Evolutionary conservation across 2,888 invertebrate genomes (phyloP), one percentile per base, ranked within the genome.

Genomic region (Buathra laborator): DNA sequence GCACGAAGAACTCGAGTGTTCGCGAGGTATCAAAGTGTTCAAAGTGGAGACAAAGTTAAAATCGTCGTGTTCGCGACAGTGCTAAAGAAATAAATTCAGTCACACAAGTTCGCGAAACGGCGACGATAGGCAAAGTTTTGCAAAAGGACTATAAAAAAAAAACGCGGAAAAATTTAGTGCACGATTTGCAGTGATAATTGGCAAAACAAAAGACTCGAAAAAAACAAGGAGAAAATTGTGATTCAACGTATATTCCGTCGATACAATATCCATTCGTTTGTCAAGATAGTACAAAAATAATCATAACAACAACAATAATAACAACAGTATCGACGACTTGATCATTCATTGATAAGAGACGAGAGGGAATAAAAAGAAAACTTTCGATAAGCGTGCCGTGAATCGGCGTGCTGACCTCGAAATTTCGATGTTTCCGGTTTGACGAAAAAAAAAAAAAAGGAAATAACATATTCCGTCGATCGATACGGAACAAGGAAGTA

Each of bases 351-450:
- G 78, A 83, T 56, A 43, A 68, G 32, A 67, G 37, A 46, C 67
- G 14, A 64, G 70, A 67, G 59, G 68, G 24, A 70, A 64, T 51
- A 19, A 71, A 29, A 32, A 59, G 64, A 19, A 29, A 75, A 51
- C 12, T n/a, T 51, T 62, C 24, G 85, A 79, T 79, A 85, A 85
- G 82, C 82, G 78, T 75, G 89, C 87, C 89, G 89, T 88, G 88
- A 88, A 70, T 78, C 85, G 85, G 89, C 81, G 89, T 78, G 88
- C 76, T 89, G 48, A 67, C 19, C 64, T 72, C 74, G 56, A 56
- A 48, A 59, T 71, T 68, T 87, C 79, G 87, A 90, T 90, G 92
- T 85, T 84, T 88, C 89, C 84, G 86, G 88, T 88, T 89, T 92
- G 92, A 91, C 91, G 76, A 82, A 81, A 2, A 29, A 44, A 70